Base-by-base conservation (phyloP, 2,888 invertebrate species). In the Ditylenchus weischeri region DNA sequence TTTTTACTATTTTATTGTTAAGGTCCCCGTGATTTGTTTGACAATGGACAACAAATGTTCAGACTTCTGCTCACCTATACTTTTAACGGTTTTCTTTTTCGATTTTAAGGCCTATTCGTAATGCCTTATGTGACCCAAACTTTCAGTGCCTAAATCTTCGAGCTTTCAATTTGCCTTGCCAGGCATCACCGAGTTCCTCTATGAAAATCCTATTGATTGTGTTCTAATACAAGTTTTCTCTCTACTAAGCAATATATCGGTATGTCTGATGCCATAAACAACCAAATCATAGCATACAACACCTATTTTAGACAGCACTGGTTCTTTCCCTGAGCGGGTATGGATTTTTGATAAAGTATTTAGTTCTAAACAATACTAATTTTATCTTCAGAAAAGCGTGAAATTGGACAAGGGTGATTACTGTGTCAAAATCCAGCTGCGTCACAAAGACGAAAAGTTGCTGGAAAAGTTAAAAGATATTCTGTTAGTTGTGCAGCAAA, bases 331-430 rank as follows among this genome's bases (percentile, higher is more conserved):
- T 50, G 63, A 63, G 10, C 38, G 51, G n/a, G 63, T 63, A 63
- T 23, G 4, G 18, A 8, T 23, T 59, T 59, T 19, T 23, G 19
- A 10, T 54, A 1, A 54, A 54, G 13, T 21, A 35, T 59, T n/a
- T 8, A 18, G 35, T 23, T 59, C 3, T 29, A 35, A 35, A 10
- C 13, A n/a, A 29, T 29, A 10, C 7, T 29, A 7, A 23, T 29
- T 36, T 29, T 10, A 29, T 36, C 49, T 62, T 35, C 85, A 91
- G 90, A 92, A 91, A 84, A 87, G 88, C 1, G 87, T 89, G 67
- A 95, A 94, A 85, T 85, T 96, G 75, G 93, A 94, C 74, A 95
- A 95, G 84, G 96, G 96, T 23, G 95, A 96, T 74, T 96, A 93
- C 85, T 88, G 88, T 0, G 86, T 96, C 11, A 88, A 90, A 57